Evolutionary conservation across 2,113 vertebrate genomes (phyloP), one percentile per base, ranked within the genome.

Genomic region (Lanius collurio): DNA sequence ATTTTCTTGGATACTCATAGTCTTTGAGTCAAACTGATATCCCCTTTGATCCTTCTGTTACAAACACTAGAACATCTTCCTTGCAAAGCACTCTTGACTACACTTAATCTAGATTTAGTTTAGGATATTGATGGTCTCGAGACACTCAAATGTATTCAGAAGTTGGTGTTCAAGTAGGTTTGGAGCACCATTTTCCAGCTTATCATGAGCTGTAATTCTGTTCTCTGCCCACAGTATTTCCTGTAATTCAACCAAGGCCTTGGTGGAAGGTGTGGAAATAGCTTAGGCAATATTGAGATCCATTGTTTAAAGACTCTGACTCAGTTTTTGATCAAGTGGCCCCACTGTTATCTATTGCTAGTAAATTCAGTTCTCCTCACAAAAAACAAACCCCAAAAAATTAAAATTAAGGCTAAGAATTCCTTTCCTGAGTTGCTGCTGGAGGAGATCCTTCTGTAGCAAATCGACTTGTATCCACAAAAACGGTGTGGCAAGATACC

Each of bases 381-480:
- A 22, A 85, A 42, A 1, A 22, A 85, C 3, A 1, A 22, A 10
- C 46, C 6, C 49, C 6, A 62, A 64, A 46, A 31, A 53, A 39
- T 2, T 59, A 68, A 46, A 71, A 46, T 5, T 31, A 41, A 85
- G 49, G 16, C 53, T 68, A 67, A 65, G 65, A 91, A 83, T 89
- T 90, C 55, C 84, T 87, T 76, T 42, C 65, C 78, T 82, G 53
- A 20, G 10, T 85, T 95, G 59, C 62, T 94, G 83, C 84, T 83
- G 93, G 60, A 84, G 42, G 76, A 96, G 90, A 89, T 75, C 49
- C 69, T 94, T 95, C 83, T 68, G 22, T 68, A 87, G 86, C 89
- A 94, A 98, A 97, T 85, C 96, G 97, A 97, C 96, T 97, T 93
- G 94, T 96, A 97, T 85, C 94, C 87, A 88, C 89, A 95, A 92